Evolutionary conservation across 2,113 vertebrate species (phyloP), one percentile per base, ranked within the genome.

Genomic region (Embiotoca jacksoni): DNA sequence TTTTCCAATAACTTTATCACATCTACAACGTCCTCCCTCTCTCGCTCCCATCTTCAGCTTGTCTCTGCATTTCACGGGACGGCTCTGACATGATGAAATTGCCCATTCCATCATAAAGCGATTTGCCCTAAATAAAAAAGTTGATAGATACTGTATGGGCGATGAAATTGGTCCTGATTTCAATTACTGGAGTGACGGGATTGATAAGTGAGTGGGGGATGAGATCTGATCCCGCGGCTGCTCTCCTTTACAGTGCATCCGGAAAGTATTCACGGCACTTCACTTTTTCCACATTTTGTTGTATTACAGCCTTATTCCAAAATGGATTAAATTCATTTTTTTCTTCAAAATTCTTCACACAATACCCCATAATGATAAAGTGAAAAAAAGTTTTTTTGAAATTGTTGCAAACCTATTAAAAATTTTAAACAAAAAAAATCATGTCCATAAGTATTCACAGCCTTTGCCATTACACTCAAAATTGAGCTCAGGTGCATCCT

Each of bases 61-160:
- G 31, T 41, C 52, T 33, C 35, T 15, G 59, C 32, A 53, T 55
- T 47, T 53, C 53, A 59, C 61, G 37, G 47, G 63, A 71, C 35
- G 57, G 54, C 13, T 44, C 72, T 32, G 23, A 6, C n/a, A 52
- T 78, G 69, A 82, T 62, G 7, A 31, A 72, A 72, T 57, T 58
- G 64, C 67, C 41, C 3, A 9, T 71, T 81, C 57, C 49, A 80
- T 78, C 71, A 69, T 80, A 86, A 83, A 77, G 56, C 47, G 52
- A 78, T 83, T 83, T 69, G 57, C 55, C 31, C 35, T 74, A 69
- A 89, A 80, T 77, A 80, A 85, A 85, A 79, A 75, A 72, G 59
- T 82, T 84, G 70, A 81, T 11, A 78, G 65, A 78, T 71, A 69
- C 23, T 23, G 23, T 23, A 23, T 8, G 15, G 47, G 44, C 57